These are phyloP conservation scores for Triplophysa siluroides DNA, from an alignment of 2,113 vertebrate genomes.

Conservation along the genomic window DNA sequence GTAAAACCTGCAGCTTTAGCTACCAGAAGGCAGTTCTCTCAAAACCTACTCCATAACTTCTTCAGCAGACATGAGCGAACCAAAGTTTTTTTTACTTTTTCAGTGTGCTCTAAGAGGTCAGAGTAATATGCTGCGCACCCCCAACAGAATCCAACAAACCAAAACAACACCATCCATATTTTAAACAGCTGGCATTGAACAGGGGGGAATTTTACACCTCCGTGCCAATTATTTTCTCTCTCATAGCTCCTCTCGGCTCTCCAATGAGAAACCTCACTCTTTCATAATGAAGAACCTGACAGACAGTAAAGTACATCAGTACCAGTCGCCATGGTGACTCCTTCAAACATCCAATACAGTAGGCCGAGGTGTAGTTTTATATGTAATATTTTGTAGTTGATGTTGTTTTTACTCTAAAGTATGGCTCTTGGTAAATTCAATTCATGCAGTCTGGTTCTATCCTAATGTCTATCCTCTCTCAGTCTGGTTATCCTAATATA, in stretches of 20 bases:
- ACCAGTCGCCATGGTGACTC: conserved; percentile 22
- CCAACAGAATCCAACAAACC: conserved; percentile 74
- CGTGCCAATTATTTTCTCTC: conserved; percentile 77
- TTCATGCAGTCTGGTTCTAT: conserved; percentile 68
- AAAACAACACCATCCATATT: conserved; percentile 81
- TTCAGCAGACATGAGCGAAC: conserved; percentile 58
- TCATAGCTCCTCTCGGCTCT: conserved; percentile 64
- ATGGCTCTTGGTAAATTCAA: conserved; percentile 60
- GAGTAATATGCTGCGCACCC: conserved; percentile 68
- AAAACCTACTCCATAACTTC: conserved; percentile 38
- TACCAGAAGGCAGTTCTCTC: conserved; percentile 62
- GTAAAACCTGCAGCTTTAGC: neutral
- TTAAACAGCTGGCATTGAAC: conserved; percentile 75
- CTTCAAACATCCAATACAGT: neutral
- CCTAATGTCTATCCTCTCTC: conserved; percentile 8
- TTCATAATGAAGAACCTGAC: conserved; percentile 52
- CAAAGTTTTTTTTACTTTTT: conserved; percentile 74
- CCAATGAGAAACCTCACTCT: conserved; percentile 57
- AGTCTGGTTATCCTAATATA: conserved; percentile 65
- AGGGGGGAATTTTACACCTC: conserved; percentile 67
- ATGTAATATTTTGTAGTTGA: neutral
- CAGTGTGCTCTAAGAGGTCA: conserved; percentile 75
- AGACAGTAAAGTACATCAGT: conserved; percentile 45
- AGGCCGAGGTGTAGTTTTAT: neutral
- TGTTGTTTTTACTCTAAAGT: conserved; percentile 61